Percentiles rank a stretch among this genome's conserved stretches.
Conservation (phyloP, 2,113 vertebrate genomes). For the Tor tambroides region DNA sequence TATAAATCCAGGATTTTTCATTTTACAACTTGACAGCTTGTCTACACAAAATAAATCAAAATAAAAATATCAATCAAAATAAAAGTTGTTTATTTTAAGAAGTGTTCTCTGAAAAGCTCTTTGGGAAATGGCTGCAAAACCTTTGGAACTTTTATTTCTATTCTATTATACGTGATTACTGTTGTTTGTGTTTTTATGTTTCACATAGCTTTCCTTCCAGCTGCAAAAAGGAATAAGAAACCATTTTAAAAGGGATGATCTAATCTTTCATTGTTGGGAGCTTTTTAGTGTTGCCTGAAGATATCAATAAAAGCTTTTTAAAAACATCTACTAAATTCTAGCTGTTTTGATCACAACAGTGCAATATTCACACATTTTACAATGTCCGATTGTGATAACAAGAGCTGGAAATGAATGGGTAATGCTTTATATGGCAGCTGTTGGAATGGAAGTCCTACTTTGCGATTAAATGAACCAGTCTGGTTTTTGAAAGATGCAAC, state of each 20-base stretch:
- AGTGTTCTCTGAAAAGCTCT: no score
- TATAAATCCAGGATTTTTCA: constrained; percentile 38
- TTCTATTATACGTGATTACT: no score
- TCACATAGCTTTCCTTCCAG: constrained; percentile 41
- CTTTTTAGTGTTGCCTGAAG: background rate
- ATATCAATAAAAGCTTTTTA: background rate
- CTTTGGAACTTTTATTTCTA: no score
- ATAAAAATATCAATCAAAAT: no score
- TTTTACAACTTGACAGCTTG: background rate
- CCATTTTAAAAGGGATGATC: constrained; percentile 39
- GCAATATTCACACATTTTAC: background rate
- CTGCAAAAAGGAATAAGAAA: constrained; percentile 37
- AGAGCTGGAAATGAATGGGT: background rate
- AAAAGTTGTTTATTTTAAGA: no score
- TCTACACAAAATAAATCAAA: no score
- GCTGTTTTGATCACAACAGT: background rate
- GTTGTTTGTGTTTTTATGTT: background rate
- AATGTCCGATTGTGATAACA: background rate
- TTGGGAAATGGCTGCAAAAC: no score
- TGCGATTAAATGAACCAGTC: background rate
- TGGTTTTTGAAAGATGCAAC: background rate
- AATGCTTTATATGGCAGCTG: background rate
- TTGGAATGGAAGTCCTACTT: background rate
- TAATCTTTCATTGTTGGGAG: constrained; percentile 38
- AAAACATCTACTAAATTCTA: background rate